Base-by-base conservation (phyloP, 2,113 vertebrate species). In the Mustela nigripes region DNA sequence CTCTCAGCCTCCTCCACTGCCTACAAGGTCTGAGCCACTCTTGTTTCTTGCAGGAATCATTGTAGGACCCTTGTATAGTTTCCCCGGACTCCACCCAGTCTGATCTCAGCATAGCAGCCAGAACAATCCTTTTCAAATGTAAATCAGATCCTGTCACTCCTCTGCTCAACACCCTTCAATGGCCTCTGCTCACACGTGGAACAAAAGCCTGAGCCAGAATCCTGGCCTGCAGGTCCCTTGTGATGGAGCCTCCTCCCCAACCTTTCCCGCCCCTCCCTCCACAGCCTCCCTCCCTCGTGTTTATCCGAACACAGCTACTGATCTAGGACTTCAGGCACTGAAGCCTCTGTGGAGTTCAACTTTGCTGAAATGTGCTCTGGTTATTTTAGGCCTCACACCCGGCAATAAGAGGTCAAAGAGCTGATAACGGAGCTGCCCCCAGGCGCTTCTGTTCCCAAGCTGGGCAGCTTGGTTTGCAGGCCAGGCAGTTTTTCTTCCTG, bases 381-480 rank as follows among this genome's bases (percentile, higher is more conserved):
- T 82, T 95, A 93, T 86, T 94, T 96, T 62, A 85, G 84, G 81
- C 65, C 81, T 95, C 42, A 69, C 50, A 63, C 53, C 24, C 15
- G n/a, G 71, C 79, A 92, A 33, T 11, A 39, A 31, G 92, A 96
- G 84, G 91, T 89, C 63, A 39, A 89, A 89, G 90, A 93, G 56
- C 5, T 65, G 73, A 89, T 91, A 69, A 4, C 4, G 31, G 11
- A 11, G 11, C 56, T n/a, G 26, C 31, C 76, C 22, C 65, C 26
- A 36, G 58, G 69, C 26, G 8, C 45, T 11, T 89, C 86, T 84
- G 3, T 84, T 58, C 67, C 33, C 53, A 82, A 84, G 60, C 80
- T 90, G 58, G 39, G 50, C 76, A 60, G 76, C 50, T 84, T 26
- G 16, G 93, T 97, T 96, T 89, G n/a, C 93, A 86, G 89, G 92